Percentiles rank a stretch among this genome's conserved stretches.
phyloP scores from a whole-genome alignment of 1,140 invertebrate genomes.

The Musca vetustissima region DNA sequence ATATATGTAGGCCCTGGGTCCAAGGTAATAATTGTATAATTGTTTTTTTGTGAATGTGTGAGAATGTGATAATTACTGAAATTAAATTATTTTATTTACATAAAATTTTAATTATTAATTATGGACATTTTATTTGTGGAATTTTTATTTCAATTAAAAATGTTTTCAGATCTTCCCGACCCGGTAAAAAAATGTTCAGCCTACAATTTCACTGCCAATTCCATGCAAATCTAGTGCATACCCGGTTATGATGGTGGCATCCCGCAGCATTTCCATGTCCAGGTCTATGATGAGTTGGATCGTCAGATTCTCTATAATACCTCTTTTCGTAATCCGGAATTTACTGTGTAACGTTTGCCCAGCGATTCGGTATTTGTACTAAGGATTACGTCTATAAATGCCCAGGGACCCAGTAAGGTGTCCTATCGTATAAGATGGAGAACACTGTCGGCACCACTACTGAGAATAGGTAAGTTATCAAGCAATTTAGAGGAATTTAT shows the following conservation, averaged over 20 bases:
- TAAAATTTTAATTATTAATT: not conserved
- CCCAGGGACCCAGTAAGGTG: conserved; percentile 49
- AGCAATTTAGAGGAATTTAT: not conserved
- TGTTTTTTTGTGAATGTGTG: too few species aligned
- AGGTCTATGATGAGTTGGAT: conserved; percentile 63
- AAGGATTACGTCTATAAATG: conserved; percentile 51
- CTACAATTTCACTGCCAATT: conserved; percentile 72
- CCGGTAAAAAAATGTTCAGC: conserved; percentile 75
- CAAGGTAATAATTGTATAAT: too few species aligned
- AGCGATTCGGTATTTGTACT: conserved; percentile 53
- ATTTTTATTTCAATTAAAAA: not conserved
- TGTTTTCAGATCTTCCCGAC: conserved; percentile 68
- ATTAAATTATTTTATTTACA: too few species aligned
- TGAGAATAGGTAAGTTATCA: conserved; percentile 45
- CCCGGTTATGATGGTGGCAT: conserved; percentile 79
- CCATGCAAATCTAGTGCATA: conserved; percentile 71
- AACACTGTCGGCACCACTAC: conserved; percentile 48
- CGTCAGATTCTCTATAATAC: conserved; percentile 52
- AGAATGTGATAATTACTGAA: too few species aligned
- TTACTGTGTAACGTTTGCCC: conserved; percentile 50
- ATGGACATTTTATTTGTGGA: not conserved
- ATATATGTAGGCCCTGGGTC: too few species aligned
- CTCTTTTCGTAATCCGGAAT: conserved; percentile 48
- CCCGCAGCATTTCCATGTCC: conserved; percentile 71
- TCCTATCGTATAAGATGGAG: conserved; percentile 46